These are phyloP conservation scores for Steatocranus sp. DNA, from an alignment of 2,797 vertebrate species.

Conservation along the genomic window DNA sequence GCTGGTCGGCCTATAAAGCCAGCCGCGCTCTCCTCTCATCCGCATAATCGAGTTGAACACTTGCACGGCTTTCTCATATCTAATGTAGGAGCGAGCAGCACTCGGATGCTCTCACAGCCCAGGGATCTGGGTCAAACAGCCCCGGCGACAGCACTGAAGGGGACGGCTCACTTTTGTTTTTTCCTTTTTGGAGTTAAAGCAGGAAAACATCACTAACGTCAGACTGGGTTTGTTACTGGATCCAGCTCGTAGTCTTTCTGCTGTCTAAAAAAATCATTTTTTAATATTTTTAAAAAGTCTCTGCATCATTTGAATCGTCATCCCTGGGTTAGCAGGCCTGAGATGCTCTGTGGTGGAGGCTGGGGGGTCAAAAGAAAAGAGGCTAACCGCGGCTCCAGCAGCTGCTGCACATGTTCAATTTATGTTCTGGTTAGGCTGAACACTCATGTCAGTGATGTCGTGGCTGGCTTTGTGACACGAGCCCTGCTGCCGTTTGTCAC, in stretches of 20 bases:
- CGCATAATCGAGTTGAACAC: constrained; percentile 45
- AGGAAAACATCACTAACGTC: neutral
- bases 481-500: neutral
- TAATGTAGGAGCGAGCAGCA: constrained; percentile 36
- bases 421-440: neutral
- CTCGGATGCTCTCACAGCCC: neutral
- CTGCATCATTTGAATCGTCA: neutral
- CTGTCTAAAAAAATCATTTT: neutral
- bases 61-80: constrained; percentile 28
- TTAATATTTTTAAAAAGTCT: neutral
- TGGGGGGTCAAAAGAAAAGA: neutral
- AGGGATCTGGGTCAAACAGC: constrained; percentile 56
- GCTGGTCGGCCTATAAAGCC: constrained; percentile 17
- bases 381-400: fast-evolving
- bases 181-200: neutral
- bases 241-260: neutral
- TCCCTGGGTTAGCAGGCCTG: neutral
- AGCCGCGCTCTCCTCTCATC: constrained; percentile 18
- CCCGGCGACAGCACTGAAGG: neutral
- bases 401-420: neutral
- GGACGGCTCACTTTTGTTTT: neutral
- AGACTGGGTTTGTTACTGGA: neutral
- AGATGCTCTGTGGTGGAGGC: neutral
- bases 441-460: constrained; percentile 4
- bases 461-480: neutral